These are phyloP conservation scores for Callinectes sapidus DNA, from an alignment of 2,888 invertebrate species.

Conservation along the genomic window DNA sequence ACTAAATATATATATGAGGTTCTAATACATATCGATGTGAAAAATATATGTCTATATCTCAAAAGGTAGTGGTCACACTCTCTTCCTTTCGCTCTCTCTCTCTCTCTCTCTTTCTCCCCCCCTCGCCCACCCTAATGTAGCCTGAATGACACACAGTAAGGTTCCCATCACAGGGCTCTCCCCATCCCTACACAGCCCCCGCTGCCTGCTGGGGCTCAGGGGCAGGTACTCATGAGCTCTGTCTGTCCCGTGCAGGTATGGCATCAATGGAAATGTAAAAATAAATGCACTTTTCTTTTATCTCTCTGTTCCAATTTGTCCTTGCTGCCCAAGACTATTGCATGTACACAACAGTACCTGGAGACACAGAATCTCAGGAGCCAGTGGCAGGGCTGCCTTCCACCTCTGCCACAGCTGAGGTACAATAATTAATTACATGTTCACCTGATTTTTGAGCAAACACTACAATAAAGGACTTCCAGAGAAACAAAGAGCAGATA, in stretches of 20 bases:
- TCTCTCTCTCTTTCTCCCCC: background rate
- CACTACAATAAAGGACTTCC: background rate
- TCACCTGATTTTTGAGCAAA: conserved; percentile 32
- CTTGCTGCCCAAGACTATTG: background rate
- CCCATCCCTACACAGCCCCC: background rate
- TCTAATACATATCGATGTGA: conserved; percentile 50
- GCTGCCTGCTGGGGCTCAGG: background rate
- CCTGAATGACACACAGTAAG: background rate
- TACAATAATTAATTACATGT: background rate
- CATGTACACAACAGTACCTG: background rate
- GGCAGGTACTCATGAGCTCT: background rate
- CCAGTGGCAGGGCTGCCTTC: background rate
- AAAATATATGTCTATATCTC: conserved; percentile 53
- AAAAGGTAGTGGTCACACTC: conserved; percentile 14
- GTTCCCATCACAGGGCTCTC: background rate
- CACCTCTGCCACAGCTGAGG: background rate
- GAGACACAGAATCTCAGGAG: background rate
- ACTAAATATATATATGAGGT: conserved; percentile 48
- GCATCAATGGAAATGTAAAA: background rate
- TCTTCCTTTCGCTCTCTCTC: background rate
- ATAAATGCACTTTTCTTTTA: background rate
- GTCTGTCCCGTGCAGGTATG: background rate
- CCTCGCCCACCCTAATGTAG: background rate
- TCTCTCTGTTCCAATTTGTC: background rate
- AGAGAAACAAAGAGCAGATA: background rate